Evolutionary conservation across 2,113 vertebrate genomes (phyloP).

Genomic region (Pangasianodon hypophthalmus): DNA sequence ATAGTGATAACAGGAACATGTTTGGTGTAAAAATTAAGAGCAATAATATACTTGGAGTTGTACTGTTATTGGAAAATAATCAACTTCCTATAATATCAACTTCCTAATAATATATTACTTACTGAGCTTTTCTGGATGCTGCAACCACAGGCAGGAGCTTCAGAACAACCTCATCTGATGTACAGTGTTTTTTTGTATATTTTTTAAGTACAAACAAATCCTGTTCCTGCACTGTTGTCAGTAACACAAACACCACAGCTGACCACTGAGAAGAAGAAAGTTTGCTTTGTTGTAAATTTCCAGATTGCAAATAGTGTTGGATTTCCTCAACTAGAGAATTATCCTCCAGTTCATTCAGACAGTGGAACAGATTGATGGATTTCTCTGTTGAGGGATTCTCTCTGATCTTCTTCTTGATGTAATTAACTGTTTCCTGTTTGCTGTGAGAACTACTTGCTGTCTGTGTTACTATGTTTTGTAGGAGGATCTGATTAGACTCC

Average conservation of each 20-base stretch:
- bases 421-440: not conserved
- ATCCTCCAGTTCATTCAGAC: constrained; percentile 2
- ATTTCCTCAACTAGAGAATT: not conserved
- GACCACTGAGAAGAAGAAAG: not conserved
- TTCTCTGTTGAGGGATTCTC: constrained; percentile 4
- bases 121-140: not conserved
- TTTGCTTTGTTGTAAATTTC: too few species aligned
- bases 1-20: too few species aligned
- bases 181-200: not conserved
- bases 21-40: too few species aligned
- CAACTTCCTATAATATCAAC: too few species aligned
- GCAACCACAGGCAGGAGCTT: constrained; percentile 1
- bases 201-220: not conserved
- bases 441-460: not conserved
- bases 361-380: not conserved
- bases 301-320: not conserved
- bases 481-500: constrained; percentile 20
- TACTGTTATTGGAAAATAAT: too few species aligned
- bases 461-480: not conserved
- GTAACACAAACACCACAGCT: constrained; percentile 1
- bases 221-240: not conserved
- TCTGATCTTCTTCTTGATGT: constrained; percentile 10
- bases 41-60: too few species aligned
- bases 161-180: not conserved
- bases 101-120: too few species aligned